Base-by-base conservation (phyloP, 2,113 vertebrate genomes). In the Anas platyrhynchos region DNA sequence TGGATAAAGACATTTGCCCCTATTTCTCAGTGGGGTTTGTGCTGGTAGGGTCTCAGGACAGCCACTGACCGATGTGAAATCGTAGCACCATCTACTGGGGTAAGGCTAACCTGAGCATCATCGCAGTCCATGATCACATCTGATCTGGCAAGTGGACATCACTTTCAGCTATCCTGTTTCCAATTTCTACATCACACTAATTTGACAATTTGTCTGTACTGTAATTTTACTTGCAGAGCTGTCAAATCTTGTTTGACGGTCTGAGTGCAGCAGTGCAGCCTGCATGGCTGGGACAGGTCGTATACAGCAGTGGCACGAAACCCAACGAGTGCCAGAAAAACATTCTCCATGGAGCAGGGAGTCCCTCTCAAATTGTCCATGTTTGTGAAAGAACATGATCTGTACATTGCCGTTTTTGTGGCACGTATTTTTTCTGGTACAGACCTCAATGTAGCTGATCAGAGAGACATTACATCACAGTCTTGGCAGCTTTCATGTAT, bases 281-380 rank as follows among this genome's bases (percentile, higher is more conserved):
- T 27, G 62, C 1, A 1, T 22, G 63, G 20, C 43, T 6, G 48
- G 55, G 52, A 25, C 11, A 2, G 41, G 8, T 38, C 7, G 1
- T 9, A n/a, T 43, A 1, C 1, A 18, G 78, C 1, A 1, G 71
- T 41, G 83, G 29, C 66, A 3, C n/a, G 41, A 61, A 69, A 31
- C 25, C 65, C 6, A 55, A 25, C 1, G 2, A 48, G 68, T 1
- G 3, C 7, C 11, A 1, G 31, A 2, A n/a, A 5, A 11, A 52
- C 14, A 2, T 41, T 31, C 41, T 3, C 9, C n/a, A 63, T 18
- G 31, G 25, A 44, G 58, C 21, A 56, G 7, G 34, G 6, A 58
- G 44, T 20, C 8, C 27, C 16, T 1, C 54, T 5, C 32, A 9
- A 2, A 34, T 5, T 3, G 17, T 1, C n/a, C 1, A 0, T 0